These are phyloP conservation scores for Mastacembelus armatus DNA, from an alignment of 2,797 vertebrate genomes.

Conservation along the genomic window DNA sequence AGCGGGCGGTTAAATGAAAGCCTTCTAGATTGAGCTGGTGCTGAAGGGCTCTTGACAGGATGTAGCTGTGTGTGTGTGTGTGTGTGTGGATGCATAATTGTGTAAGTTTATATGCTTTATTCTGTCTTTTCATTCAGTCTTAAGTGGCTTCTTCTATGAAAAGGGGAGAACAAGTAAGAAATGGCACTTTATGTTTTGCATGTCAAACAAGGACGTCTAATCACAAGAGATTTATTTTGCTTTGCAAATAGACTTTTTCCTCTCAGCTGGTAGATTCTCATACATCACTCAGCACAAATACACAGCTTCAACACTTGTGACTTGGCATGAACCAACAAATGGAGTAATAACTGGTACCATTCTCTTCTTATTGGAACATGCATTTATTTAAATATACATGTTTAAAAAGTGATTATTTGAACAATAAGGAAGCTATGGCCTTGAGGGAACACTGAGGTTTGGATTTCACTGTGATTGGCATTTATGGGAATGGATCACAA, in stretches of 20 bases:
- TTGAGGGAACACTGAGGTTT: not conserved
- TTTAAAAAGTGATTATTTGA: not conserved
- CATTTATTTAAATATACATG: not conserved
- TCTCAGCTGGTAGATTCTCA: not conserved
- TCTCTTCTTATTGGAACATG: not conserved
- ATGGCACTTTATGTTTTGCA: not conserved
- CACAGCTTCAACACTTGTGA: not conserved
- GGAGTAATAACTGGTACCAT: not conserved
- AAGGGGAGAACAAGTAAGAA: not conserved
- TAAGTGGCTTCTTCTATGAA: not conserved
- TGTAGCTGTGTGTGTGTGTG: not conserved
- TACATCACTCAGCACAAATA: not conserved
- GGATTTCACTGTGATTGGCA: conserved; percentile 22
- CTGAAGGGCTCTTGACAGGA: not conserved
- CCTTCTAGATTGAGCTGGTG: conserved; percentile 15
- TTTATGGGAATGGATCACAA: conserved; percentile 6
- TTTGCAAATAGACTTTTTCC: not conserved
- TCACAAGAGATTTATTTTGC: not conserved
- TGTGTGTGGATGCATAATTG: not conserved
- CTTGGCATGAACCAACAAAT: conserved; percentile 7
- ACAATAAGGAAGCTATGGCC: not conserved
- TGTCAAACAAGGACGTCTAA: conserved; percentile 14
- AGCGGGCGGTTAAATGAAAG: conserved; percentile 16
- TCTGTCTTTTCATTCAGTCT: not conserved
- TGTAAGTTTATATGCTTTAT: not conserved